These are phyloP conservation scores for Discoglossus pictus DNA, from an alignment of 2,797 vertebrate species.

Conservation along the genomic window DNA sequence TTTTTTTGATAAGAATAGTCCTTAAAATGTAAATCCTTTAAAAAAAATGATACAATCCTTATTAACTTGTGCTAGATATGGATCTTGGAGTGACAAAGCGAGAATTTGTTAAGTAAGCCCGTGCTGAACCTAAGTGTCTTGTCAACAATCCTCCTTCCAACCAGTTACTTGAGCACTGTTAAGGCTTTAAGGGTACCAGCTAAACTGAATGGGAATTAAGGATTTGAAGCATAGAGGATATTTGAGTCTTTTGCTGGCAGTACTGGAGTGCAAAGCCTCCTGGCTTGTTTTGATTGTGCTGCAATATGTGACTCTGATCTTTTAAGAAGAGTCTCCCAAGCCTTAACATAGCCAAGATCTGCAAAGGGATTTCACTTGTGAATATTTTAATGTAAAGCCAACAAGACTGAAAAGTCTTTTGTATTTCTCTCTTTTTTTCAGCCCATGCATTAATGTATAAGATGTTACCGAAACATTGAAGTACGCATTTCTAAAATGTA, in stretches of 20 bases:
- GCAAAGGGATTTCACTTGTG: background rate
- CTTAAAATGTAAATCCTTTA: no score
- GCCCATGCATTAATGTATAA: no score
- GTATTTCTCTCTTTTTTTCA: no score
- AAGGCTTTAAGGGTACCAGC: conserved; percentile 22
- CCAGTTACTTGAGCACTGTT: conserved; percentile 45
- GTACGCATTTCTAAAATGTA: no score
- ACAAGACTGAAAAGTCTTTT: no score
- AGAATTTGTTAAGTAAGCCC: conserved; percentile 46
- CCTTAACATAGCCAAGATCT: conserved; percentile 1
- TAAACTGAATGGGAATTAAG: conserved; percentile 28
- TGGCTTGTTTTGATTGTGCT: conserved; percentile 38
- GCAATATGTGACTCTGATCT: conserved; percentile 26
- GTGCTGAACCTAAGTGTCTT: conserved; percentile 41
- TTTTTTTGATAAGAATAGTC: no score
- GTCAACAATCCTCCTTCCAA: conserved; percentile 42
- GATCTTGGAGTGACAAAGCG: conserved; percentile 23
- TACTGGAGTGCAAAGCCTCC: conserved; percentile 34
- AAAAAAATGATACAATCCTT: no score
- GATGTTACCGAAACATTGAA: no score
- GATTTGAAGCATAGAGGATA: conserved; percentile 34
- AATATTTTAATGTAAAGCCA: background rate
- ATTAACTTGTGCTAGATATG: conserved; percentile 14
- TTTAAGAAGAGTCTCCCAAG: conserved; percentile 7
- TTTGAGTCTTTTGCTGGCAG: conserved; percentile 33